Percentiles rank a stretch among this genome's conserved stretches.
Evolutionary conservation across 2,113 vertebrate species (phyloP).

Genomic region (Lagenorhynchus albirostris): DNA sequence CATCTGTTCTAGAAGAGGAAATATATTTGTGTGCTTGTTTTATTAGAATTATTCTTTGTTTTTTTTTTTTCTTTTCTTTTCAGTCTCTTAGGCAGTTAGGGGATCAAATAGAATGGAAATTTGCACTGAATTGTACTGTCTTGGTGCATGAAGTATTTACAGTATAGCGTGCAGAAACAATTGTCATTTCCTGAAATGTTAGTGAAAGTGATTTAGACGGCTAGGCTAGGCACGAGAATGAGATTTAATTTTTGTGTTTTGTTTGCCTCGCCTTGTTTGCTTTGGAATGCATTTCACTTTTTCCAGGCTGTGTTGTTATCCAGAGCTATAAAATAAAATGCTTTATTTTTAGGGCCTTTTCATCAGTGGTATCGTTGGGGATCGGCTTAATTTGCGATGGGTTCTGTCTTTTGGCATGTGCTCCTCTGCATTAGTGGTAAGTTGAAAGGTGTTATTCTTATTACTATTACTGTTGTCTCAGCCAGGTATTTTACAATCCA

Average conservation of each 20-base stretch:
- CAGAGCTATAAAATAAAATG: not conserved
- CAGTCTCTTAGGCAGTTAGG: not conserved
- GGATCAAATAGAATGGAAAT: not conserved
- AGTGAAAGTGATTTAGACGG: not conserved
- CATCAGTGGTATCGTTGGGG: conserved; percentile 92
- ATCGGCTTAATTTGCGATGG: conserved; percentile 93
- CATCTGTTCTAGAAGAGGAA: not conserved
- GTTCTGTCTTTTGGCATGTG: conserved; percentile 95
- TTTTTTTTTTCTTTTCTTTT: not conserved
- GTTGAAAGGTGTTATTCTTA: conserved; percentile 41
- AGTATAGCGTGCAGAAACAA: not conserved
- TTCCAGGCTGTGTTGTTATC: not conserved
- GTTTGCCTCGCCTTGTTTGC: not conserved
- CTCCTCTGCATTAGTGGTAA: conserved; percentile 94
- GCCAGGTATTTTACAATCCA: not conserved
- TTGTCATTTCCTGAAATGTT: not conserved
- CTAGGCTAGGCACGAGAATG: not conserved
- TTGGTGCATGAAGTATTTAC: rapidly evolving
- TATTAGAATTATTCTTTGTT: not conserved
- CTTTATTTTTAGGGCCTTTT: conserved; percentile 90
- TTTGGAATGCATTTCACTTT: not conserved
- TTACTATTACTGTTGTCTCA: not conserved
- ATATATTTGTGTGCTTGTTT: not conserved
- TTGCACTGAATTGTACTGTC: not conserved
- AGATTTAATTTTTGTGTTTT: not conserved